A percentile compares a stretch with the other conserved stretches of the same genome.
These are phyloP conservation scores for Odontomachus brunneus DNA, from an alignment of 1,140 invertebrate species.

Conservation along the genomic window DNA sequence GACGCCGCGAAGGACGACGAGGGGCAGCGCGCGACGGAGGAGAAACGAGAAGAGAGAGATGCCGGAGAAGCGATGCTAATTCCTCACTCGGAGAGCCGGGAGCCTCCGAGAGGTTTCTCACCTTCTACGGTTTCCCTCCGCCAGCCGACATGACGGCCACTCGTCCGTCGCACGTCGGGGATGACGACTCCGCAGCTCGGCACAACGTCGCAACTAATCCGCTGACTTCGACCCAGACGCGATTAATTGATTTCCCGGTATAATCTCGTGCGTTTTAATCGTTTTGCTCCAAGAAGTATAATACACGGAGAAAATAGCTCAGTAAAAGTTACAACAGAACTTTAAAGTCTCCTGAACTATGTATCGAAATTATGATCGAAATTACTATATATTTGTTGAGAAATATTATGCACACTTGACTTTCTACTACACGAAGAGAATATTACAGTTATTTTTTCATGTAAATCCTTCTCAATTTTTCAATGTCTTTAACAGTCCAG, in stretches of 20 bases:
- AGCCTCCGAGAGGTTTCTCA: slow-evolving; percentile 84
- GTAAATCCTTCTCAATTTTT: too few relatives aligned
- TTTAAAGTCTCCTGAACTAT: too few relatives aligned
- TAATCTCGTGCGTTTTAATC: background rate
- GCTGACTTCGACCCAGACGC: background rate
- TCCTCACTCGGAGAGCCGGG: slow-evolving; percentile 78
- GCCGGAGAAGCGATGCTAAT: slow-evolving; percentile 77
- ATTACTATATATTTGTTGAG: too few relatives aligned
- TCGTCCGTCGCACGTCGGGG: slow-evolving; percentile 61
- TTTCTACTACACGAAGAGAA: too few relatives aligned
- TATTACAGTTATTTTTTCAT: too few relatives aligned
- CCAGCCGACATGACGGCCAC: slow-evolving; percentile 70
- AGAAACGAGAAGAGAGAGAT: slow-evolving; percentile 69
- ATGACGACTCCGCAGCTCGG: slow-evolving; percentile 64
- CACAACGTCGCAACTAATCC: slow-evolving; percentile 32
- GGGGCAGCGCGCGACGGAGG: slow-evolving; percentile 40
- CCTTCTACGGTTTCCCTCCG: slow-evolving; percentile 85
- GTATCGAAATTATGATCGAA: too few relatives aligned
- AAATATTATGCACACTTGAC: too few relatives aligned
- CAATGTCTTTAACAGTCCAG: too few relatives aligned
- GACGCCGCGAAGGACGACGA: slow-evolving; percentile 40
- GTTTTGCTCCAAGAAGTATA: background rate
- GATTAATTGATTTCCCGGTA: slow-evolving; percentile 15
- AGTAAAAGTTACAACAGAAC: too few relatives aligned
- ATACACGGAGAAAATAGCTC: too few relatives aligned